phyloP scores from a whole-genome alignment of 2,113 vertebrate genomes.

The Chaenogobius annularis region DNA sequence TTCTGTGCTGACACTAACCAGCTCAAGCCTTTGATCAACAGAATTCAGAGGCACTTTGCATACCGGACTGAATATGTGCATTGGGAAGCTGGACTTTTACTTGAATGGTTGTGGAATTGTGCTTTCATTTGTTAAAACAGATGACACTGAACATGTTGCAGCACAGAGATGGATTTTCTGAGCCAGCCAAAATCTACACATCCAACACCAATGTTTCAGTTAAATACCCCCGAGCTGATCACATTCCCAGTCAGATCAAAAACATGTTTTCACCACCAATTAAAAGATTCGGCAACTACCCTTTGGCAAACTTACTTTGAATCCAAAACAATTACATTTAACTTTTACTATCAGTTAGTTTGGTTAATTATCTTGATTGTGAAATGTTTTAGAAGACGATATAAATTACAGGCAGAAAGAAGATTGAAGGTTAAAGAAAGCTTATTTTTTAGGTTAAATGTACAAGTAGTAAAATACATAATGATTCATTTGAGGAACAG shows the following conservation, averaged over 20 bases:
- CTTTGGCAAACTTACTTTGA: neutral
- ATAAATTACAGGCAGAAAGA: neutral
- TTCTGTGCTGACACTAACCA: no score
- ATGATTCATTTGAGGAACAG: no score
- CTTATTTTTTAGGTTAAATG: neutral
- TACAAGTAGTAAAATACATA: no score
- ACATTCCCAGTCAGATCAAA: conserved; percentile 21
- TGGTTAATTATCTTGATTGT: neutral
- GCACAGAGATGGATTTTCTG: conserved; percentile 27
- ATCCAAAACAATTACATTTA: neutral
- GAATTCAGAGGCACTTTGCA: no score
- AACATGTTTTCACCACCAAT: conserved; percentile 29
- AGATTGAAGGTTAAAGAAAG: neutral
- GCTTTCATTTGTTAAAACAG: no score
- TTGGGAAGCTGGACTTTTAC: conserved; percentile 33
- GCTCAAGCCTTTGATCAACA: no score
- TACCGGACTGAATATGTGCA: conserved; percentile 1
- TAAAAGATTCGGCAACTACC: neutral
- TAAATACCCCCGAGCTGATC: conserved; percentile 15
- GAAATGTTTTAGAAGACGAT: neutral
- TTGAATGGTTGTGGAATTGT: no score
- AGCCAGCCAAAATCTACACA: conserved; percentile 38
- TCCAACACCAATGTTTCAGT: conserved; percentile 35
- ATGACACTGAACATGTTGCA: conserved; percentile 16
- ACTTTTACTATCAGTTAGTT: neutral